Percentiles rank a stretch among this genome's conserved stretches.
Evolutionary conservation across 2,888 invertebrate genomes (phyloP).

Genomic region (Strigamia maritima): DNA sequence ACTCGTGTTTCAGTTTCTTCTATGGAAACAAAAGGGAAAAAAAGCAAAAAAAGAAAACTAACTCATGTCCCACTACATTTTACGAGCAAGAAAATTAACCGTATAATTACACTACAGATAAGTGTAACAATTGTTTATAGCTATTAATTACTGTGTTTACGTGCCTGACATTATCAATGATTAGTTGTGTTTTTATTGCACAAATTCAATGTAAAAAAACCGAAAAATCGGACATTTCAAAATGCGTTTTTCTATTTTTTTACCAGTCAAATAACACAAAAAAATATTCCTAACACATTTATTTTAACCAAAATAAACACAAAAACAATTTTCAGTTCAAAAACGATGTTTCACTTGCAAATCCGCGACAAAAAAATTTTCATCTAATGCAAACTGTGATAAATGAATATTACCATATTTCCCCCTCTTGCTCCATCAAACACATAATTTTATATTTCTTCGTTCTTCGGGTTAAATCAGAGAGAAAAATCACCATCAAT

Average conservation of each 20-base stretch:
- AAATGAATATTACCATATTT: background rate
- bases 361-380: background rate
- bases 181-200: no score
- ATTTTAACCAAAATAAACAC: background rate
- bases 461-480: background rate
- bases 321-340: background rate
- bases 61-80: background rate
- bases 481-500: conserved; percentile 18
- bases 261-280: no score
- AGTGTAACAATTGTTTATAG: no score
- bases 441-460: background rate
- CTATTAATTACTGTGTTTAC: no score
- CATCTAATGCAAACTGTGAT: background rate
- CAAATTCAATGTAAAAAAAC: no score
- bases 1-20: background rate
- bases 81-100: background rate
- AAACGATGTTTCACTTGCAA: background rate
- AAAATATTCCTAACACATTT: background rate
- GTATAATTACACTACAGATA: no score
- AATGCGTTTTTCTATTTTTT: no score
- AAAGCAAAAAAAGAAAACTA: background rate
- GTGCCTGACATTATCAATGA: no score
- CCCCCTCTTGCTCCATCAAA: background rate
- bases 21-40: no score
- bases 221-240: no score